Percentiles rank a stretch among this genome's conserved stretches.
phyloP scores from a whole-genome alignment of 2,797 vertebrate species.

The Austrolebias charrua region DNA sequence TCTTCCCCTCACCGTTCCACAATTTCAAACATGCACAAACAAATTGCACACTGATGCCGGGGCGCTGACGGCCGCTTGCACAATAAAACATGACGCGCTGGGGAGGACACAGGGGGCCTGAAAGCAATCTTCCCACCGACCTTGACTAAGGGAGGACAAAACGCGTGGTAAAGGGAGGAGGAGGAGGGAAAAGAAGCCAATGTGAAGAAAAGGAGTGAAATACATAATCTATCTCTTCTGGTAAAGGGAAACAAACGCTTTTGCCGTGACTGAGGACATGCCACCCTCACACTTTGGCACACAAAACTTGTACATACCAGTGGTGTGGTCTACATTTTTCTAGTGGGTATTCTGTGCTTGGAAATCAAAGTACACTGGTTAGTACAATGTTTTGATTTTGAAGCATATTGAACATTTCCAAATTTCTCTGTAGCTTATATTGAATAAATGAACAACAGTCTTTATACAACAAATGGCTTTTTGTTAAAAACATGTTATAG shows the following conservation, averaged over 20 bases:
- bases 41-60: conserved; percentile 22
- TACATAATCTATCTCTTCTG: conserved; percentile 74
- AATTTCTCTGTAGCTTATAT: too few species aligned
- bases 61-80: conserved; percentile 43
- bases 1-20: conserved; percentile 1
- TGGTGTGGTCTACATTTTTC: too few species aligned
- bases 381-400: too few species aligned
- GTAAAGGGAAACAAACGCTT: conserved; percentile 71
- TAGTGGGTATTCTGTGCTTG: too few species aligned
- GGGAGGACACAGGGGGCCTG: conserved; percentile 74
- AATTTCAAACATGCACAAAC: conserved; percentile 55
- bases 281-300: conserved; percentile 49
- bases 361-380: too few species aligned
- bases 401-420: too few species aligned
- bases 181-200: conserved; percentile 46
- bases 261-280: conserved; percentile 75
- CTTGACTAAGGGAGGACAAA: conserved; percentile 80
- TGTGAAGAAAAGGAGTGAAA: conserved; percentile 70
- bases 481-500: too few species aligned
- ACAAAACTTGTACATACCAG: not conserved
- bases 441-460: too few species aligned
- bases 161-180: conserved; percentile 54
- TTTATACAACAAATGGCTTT: too few species aligned
- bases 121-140: conserved; percentile 82
- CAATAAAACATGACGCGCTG: conserved; percentile 57